Conservation (phyloP, 2,797 vertebrate species). For the Microchirus variegatus region DNA sequence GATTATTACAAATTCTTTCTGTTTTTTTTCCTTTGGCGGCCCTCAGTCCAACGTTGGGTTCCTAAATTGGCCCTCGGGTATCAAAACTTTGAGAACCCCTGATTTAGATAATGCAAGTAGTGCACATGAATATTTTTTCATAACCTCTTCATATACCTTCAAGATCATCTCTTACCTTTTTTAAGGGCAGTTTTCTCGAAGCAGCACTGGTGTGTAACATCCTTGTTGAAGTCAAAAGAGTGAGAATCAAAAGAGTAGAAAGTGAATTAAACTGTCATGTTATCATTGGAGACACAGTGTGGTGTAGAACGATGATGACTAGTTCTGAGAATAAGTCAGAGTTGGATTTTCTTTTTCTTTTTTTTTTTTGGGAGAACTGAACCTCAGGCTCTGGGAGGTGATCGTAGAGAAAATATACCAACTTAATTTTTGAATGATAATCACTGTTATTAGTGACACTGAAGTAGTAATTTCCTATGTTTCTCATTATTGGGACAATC, state of each 20-base stretch:
- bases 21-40: too few relatives aligned
- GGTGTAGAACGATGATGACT: conserved; percentile 43
- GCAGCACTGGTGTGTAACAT: neutral
- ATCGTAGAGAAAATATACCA: conserved; percentile 49
- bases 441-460: conserved; percentile 64
- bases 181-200: neutral
- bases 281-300: conserved; percentile 22
- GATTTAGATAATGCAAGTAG: too few relatives aligned
- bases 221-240: neutral
- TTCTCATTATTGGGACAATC: conserved; percentile 51
- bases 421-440: conserved; percentile 63
- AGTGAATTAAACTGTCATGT: conserved; percentile 55
- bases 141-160: too few relatives aligned
- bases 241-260: conserved; percentile 30
- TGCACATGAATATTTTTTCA: too few relatives aligned
- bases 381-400: conserved; percentile 43
- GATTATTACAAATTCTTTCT: too few relatives aligned
- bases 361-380: conserved; percentile 22
- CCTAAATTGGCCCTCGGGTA: too few relatives aligned
- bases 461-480: conserved; percentile 48
- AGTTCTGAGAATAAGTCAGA: conserved; percentile 34
- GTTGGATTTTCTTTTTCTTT: conserved; percentile 28
- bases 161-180: neutral
- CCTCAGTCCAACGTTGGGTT: too few relatives aligned
- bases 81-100: too few relatives aligned